A percentile compares a stretch with the other conserved stretches of the same genome.
These are phyloP conservation scores for Myiagra hebetior DNA, from an alignment of 2,113 vertebrate species.

Conservation along the genomic window DNA sequence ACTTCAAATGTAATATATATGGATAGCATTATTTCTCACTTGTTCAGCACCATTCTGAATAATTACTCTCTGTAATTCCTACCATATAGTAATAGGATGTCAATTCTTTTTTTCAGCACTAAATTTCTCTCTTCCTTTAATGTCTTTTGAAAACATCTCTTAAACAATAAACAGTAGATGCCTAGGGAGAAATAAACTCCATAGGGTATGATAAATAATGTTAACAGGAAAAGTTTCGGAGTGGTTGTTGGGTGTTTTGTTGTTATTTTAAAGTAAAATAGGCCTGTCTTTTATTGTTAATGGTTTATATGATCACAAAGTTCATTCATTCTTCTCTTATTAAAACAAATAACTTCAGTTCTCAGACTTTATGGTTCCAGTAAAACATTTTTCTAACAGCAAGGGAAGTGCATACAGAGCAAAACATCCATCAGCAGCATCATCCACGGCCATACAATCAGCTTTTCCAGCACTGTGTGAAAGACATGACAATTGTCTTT, in stretches of 20 bases:
- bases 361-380: background rate
- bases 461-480: background rate
- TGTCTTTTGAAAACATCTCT: background rate
- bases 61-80: background rate
- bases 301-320: background rate
- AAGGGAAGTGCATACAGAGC: background rate
- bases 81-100: background rate
- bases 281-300: background rate
- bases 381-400: background rate
- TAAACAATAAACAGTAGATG: conserved; percentile 25
- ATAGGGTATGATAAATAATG: background rate
- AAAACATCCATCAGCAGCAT: background rate
- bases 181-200: background rate
- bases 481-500: background rate
- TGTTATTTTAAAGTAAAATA: background rate
- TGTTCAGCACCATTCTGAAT: background rate
- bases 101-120: background rate
- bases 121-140: background rate
- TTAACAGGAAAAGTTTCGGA: background rate
- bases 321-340: background rate
- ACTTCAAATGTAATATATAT: background rate
- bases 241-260: background rate
- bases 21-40: background rate
- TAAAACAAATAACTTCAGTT: conserved; percentile 7
- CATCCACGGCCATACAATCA: background rate